Evolutionary conservation across 1,140 invertebrate genomes (phyloP).

Genomic region (Drosophila obscura): DNA sequence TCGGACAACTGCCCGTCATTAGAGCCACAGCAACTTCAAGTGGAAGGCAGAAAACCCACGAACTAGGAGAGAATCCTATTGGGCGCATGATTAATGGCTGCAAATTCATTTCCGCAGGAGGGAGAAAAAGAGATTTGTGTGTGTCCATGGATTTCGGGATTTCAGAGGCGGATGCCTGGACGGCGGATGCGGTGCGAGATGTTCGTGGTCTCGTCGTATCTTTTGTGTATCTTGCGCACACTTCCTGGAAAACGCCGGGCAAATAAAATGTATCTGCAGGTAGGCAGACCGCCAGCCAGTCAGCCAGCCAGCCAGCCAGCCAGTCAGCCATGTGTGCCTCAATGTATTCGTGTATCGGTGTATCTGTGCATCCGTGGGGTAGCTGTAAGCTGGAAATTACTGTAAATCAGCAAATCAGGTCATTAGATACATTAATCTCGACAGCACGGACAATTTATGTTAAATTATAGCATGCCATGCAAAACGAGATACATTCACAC

Average conservation of each 20-base stretch:
- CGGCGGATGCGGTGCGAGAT: constrained; percentile 25
- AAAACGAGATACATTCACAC: constrained; percentile 33
- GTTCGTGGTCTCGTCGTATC: constrained; percentile 40
- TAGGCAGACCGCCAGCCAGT: constrained; percentile 23
- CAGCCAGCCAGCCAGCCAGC: constrained; percentile 6
- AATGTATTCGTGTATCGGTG: constrained; percentile 4
- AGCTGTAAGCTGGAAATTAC: constrained; percentile 75
- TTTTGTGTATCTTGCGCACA: constrained; percentile 67
- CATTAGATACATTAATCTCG: constrained; percentile 82
- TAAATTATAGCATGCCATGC: constrained; percentile 74
- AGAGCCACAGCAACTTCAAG: constrained; percentile 23
- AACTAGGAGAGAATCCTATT: constrained; percentile 59
- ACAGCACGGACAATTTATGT: constrained; percentile 80
- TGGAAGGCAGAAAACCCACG: constrained; percentile 20
- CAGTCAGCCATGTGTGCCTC: constrained; percentile 28
- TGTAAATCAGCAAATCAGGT: constrained; percentile 82
- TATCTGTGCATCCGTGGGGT: constrained; percentile 26
- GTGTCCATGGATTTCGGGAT: constrained; percentile 26
- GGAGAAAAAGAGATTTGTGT: constrained; percentile 16
- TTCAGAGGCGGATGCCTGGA: constrained; percentile 15
- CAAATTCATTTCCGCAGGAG: constrained; percentile 74
- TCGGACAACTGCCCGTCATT: constrained; percentile 33
- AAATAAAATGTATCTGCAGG: constrained; percentile 73
- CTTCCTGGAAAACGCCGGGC: constrained; percentile 68
- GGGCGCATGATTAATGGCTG: constrained; percentile 75